Evolutionary conservation across 2,113 vertebrate species (phyloP).

Genomic region (Leiothrix lutea): DNA sequence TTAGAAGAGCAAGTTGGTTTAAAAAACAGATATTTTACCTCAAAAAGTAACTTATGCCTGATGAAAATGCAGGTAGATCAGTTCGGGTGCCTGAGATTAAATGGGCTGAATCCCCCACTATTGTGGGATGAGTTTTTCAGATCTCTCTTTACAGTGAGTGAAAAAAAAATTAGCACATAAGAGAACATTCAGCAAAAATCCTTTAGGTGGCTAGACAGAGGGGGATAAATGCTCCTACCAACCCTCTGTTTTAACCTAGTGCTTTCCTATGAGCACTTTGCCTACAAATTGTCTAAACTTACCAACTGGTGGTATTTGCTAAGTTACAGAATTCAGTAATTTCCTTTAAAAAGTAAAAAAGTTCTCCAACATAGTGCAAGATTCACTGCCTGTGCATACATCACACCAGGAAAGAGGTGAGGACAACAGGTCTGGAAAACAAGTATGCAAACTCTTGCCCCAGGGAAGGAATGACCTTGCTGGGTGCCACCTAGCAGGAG

Average conservation of each 20-base stretch:
- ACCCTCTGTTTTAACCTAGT: neutral
- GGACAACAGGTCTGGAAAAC: neutral
- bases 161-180: neutral
- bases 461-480: neutral
- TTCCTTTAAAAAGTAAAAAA: neutral
- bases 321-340: neutral
- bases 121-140: neutral
- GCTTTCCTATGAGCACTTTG: neutral
- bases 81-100: neutral
- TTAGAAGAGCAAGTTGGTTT: neutral
- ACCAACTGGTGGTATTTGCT: accelerated
- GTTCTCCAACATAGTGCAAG: neutral
- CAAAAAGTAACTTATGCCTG: neutral
- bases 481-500: neutral
- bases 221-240: neutral
- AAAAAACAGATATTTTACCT: neutral
- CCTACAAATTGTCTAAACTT: neutral
- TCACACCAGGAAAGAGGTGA: neutral
- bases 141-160: neutral
- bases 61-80: neutral
- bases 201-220: neutral
- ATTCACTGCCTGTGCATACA: neutral
- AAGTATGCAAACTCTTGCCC: neutral
- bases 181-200: neutral
- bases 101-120: neutral